Conservation (phyloP, 2,888 invertebrate species). For the Biston stratarius region DNA sequence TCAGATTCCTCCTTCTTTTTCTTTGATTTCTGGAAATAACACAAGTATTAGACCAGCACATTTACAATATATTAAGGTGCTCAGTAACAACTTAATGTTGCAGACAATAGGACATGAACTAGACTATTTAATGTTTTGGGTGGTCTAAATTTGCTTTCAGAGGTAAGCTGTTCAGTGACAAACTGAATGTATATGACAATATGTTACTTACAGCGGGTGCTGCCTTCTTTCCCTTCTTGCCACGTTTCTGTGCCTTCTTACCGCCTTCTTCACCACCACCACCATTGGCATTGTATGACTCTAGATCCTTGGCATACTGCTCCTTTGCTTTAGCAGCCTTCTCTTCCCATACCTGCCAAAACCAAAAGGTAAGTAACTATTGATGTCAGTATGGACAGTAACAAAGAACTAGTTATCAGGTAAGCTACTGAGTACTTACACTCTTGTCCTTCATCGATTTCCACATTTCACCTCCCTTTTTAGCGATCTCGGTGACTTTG, state of each 20-base stretch:
- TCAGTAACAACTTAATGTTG: background rate
- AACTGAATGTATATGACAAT: background rate
- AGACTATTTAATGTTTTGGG: background rate
- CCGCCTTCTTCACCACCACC: conserved; percentile 86
- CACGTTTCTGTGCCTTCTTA: conserved; percentile 87
- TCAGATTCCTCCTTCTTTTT: conserved; percentile 89
- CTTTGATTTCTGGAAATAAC: conserved; percentile 72
- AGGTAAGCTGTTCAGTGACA: background rate
- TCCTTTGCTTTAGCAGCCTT: conserved; percentile 96
- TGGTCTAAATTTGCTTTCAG: background rate
- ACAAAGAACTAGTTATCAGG: conserved; percentile 12
- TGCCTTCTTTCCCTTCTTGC: conserved; percentile 84
- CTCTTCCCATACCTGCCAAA: conserved; percentile 94
- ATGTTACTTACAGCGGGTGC: conserved; percentile 73
- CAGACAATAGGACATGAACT: background rate
- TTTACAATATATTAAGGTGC: background rate
- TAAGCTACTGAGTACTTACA: conserved; percentile 79
- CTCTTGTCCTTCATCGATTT: conserved; percentile 94
- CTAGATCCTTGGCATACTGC: conserved; percentile 95
- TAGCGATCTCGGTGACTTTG: conserved; percentile 96
- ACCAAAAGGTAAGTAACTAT: conserved; percentile 31
- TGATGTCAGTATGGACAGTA: background rate
- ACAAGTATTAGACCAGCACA: background rate
- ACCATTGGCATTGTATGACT: conserved; percentile 94
- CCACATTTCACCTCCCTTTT: conserved; percentile 98